A percentile compares a stretch with the other conserved stretches of the same genome.
phyloP scores from a whole-genome alignment of 2,797 vertebrate genomes.

The Sebastes diaconus region DNA sequence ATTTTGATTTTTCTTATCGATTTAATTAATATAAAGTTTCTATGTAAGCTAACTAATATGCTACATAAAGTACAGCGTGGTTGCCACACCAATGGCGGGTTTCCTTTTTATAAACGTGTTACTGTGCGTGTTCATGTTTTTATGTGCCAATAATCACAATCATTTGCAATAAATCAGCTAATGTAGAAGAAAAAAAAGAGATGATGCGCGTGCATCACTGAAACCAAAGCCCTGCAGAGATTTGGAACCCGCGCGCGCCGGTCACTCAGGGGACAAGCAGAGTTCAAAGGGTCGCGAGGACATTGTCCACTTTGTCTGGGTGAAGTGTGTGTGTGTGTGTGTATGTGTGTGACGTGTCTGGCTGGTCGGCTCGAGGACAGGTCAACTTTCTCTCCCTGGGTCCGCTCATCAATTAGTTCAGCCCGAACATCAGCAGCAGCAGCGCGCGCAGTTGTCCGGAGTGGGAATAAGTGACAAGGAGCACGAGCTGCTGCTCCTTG shows the following conservation, averaged over 20 bases:
- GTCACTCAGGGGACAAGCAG: conserved; percentile 64
- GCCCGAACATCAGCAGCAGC: conserved; percentile 3
- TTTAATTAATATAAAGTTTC: neutral
- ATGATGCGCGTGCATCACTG: neutral
- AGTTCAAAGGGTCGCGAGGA: conserved; percentile 72
- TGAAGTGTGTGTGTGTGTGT: conserved; percentile 48
- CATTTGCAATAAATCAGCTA: neutral
- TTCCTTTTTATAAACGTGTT: neutral
- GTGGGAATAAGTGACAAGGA: no score
- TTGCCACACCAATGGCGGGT: no score
- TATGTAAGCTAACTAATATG: neutral
- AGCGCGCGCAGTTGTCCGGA: no score
- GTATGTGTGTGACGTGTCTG: conserved; percentile 53
- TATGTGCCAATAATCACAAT: neutral
- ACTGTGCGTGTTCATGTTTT: neutral
- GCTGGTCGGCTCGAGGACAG: conserved; percentile 67
- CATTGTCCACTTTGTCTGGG: conserved; percentile 79
- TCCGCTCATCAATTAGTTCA: conserved; percentile 73
- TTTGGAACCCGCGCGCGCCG: conserved; percentile 41
- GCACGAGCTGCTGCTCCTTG: neutral
- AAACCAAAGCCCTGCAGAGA: conserved; percentile 2
- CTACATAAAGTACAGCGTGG: neutral
- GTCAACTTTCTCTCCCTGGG: conserved; percentile 81
- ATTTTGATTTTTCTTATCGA: neutral
- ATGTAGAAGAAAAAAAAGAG: neutral